Evolutionary conservation across 2,888 invertebrate species (phyloP), one percentile per base, ranked within the genome.

Genomic region (Calliphora vomitoria): DNA sequence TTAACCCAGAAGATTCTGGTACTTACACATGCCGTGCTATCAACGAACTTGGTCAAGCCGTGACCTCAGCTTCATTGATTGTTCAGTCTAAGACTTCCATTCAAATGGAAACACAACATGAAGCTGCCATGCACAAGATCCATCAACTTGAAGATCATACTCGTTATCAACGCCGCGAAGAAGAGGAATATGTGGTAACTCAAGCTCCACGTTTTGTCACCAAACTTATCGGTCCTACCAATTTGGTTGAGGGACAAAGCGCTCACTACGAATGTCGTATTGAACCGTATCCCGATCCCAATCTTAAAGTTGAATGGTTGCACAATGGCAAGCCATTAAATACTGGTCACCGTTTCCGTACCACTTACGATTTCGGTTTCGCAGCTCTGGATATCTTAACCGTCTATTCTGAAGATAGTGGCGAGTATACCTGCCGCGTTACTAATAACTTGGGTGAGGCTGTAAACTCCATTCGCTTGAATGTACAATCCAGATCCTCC

Each of bases 331-430:
- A 98, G 93, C 97, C 98, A 64, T 94, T 98, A 71, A 96, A 96
- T 91, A 97, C 97, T 88, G 98, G 98, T 81, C 98, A 98, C 92
- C 96, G 99, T 88, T 98, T 98, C 95, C 96, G 98, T 91, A 98
- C 98, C 69, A 97, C 98, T 69, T 98, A 97, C 92, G 99, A 99
- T 93, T 99, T 99, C 93, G 99, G 99, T 66, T 99, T 98, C 94
- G 98, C 98, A 82, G 97, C 99, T 76, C 95, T 99, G 88, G 99
- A 99, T 93, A 97, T 99, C 87, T 95, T 98, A 41, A 97, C 98
- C 60, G 98, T 98, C 1, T 98, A 98, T 91, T 97, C 97, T 20
- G 98, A 98, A 94, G 99, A 99, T 93, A 97, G 98, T 89, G 99
- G 99, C 78, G 97, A 97, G 93, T 98, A 98, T 91, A 97, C 97